Base-by-base conservation (phyloP, 35 echinoderm and acorn worm species). In the Apostichopus parvimensis region DNA sequence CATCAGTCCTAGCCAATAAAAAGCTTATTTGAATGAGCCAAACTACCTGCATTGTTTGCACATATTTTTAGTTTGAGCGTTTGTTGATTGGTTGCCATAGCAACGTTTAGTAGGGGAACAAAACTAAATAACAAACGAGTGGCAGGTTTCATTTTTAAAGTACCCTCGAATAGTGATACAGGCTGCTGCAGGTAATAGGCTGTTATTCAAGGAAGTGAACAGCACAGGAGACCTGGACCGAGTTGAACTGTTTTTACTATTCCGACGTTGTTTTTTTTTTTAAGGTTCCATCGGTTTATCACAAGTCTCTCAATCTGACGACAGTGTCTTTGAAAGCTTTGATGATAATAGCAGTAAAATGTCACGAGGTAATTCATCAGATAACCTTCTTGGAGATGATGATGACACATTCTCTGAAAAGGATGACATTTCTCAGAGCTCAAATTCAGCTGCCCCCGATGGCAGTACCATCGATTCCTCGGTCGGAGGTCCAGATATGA, bases 251-350 rank as follows among this genome's bases (percentile, higher is more conserved):
- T 6, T 84, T 60, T 59, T 21, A 55, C 20, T 53, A 22, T 58
- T 23, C 62, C 34, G 3, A 45, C 34, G 34, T 64, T 88, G 26
- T 72, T 28, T 24, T 45, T 72, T 8, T 0, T 8, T n/a, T 54
- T 15, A 18, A 91, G 89, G 89, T 79, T 78, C 89, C 5, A 56
- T 91, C 22, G 34, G 58, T 72, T 88, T 64, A 72, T 66, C 89
- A 17, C 93, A 94, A 76, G 59, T 82, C 4, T 90, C 86, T 18
- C 93, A 94, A 20, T 8, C 89, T 4, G 89, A 91, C 11, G 93
- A 94, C 79, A 94, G 93, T 52, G 93, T 94, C 17, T 94, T 94
- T 54, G 18, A 62, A 60, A 91, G 88, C 56, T 86, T 94, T 64
- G 93, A 91, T 52, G 85, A 93, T 7, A 45, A 45, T 4, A 11